Evolutionary conservation across 2,113 vertebrate genomes (phyloP), one percentile per base, ranked within the genome.

Genomic region (Misgurnus anguillicaudatus): DNA sequence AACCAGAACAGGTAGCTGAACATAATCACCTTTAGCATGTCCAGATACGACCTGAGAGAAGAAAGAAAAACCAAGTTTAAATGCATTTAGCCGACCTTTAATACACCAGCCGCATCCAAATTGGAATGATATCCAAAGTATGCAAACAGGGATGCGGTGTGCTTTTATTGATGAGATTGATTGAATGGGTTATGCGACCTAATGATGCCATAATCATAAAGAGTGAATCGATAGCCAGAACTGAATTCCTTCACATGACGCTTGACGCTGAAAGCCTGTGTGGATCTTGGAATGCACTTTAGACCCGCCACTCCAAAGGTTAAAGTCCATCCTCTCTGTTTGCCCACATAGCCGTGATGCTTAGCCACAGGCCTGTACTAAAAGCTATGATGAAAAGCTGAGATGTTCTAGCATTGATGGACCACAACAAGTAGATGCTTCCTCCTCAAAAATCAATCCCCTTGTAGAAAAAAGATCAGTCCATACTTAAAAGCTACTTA

Each of bases 1-100:
- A 98, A 98, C 98, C 98, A 99, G 93, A 99, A 99, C 84, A 99
- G 92, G 89, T 99, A 99, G 91, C 97, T 99, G 84, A 99, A 99
- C 90, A 93, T 93, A 83, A 98, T 93, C 84, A 99, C 98, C 88
- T 99, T 99, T 85, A 97, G 91, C 97, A 99, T 99, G 87, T 99
- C 98, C 86, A 99, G 88, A 86, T 99, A 99, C 4, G 98, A 99
- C 80, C 98, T 99, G 85, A n/a, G 91, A 88, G 72, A 66, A 31
- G 0, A 45, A 6, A 45, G 42, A 7, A 45, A 7, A 45, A 45
- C 2, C 24, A 31, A 31, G 24, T 31, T 31, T 31, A 3, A 31
- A 31, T 31, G 24, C 24, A 31, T 31, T 31, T 31, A 31, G 24
- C 24, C 24, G 24, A 31, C 24, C 24, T 31, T 31, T 31, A 31